Percentiles rank a stretch among this genome's conserved stretches.
These are phyloP conservation scores for Psittacara wagleri DNA, from an alignment of 2,113 vertebrate species.

Conservation along the genomic window DNA sequence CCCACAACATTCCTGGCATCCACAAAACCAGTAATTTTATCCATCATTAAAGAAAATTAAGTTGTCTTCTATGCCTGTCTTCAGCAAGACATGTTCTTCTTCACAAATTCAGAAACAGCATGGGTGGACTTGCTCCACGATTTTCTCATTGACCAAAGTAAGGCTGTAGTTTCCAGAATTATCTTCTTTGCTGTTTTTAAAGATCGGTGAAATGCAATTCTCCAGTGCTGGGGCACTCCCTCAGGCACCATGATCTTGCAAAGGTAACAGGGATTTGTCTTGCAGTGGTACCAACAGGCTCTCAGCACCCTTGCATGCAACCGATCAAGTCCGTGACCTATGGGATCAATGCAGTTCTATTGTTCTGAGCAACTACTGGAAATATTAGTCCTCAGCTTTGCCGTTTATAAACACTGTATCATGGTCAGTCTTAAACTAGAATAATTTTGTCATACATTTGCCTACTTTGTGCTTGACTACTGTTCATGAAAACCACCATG, in stretches of 20 bases:
- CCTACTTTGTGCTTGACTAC: background rate
- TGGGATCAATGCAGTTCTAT: accelerated
- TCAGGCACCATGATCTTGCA: background rate
- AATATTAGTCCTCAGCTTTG: background rate
- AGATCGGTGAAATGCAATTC: background rate
- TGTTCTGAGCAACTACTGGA: background rate
- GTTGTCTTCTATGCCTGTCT: background rate
- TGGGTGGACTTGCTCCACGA: background rate
- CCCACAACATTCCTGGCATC: background rate
- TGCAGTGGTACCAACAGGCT: background rate
- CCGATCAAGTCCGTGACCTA: background rate
- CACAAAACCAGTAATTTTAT: background rate
- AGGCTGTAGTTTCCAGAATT: background rate
- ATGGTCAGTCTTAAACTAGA: background rate
- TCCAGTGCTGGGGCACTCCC: background rate
- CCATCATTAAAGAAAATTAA: background rate
- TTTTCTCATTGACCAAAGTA: background rate
- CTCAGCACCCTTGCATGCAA: background rate
- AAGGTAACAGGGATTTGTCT: background rate
- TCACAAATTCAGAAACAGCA: background rate
- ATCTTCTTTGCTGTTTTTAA: background rate
- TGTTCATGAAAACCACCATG: background rate
- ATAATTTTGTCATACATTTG: background rate
- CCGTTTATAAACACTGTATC: background rate
- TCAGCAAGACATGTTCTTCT: background rate